phyloP scores from a whole-genome alignment of 2,888 invertebrate species.

The Apotomis betuletana region DNA sequence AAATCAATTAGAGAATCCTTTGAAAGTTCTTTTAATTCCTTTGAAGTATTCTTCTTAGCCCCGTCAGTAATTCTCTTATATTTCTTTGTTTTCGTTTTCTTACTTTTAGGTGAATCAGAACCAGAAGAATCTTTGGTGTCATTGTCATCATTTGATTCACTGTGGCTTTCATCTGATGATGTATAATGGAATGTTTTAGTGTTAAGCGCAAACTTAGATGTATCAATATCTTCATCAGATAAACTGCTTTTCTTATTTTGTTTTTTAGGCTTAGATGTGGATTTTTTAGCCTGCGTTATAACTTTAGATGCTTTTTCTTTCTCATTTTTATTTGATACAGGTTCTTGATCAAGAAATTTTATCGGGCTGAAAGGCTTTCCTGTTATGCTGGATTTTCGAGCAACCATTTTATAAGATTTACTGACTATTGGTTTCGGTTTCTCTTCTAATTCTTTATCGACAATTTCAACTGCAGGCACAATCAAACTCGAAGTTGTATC shows the following conservation, averaged over 20 bases:
- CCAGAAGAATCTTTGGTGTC: conserved; percentile 75
- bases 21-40: conserved; percentile 76
- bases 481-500: conserved; percentile 52
- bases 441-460: conserved; percentile 61
- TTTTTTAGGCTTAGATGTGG: conserved; percentile 61
- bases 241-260: conserved; percentile 61
- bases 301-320: conserved; percentile 49
- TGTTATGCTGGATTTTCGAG: conserved; percentile 77
- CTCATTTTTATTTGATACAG: conserved; percentile 55
- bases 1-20: conserved; percentile 76
- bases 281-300: conserved; percentile 57
- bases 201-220: conserved; percentile 73
- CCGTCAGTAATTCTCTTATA: conserved; percentile 73
- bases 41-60: conserved; percentile 68
- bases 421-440: conserved; percentile 75
- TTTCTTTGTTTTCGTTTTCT: conserved; percentile 72
- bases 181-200: conserved; percentile 67
- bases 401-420: conserved; percentile 82
- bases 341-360: conserved; percentile 71
- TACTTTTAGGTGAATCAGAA: conserved; percentile 67
- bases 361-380: conserved; percentile 80
- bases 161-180: conserved; percentile 76
- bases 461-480: conserved; percentile 47
- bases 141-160: conserved; percentile 76
- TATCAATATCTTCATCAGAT: conserved; percentile 75